Percentiles rank a stretch among this genome's conserved stretches.
Evolutionary conservation across 2,888 invertebrate species (phyloP).

Genomic region (Zonitis immaculata): DNA sequence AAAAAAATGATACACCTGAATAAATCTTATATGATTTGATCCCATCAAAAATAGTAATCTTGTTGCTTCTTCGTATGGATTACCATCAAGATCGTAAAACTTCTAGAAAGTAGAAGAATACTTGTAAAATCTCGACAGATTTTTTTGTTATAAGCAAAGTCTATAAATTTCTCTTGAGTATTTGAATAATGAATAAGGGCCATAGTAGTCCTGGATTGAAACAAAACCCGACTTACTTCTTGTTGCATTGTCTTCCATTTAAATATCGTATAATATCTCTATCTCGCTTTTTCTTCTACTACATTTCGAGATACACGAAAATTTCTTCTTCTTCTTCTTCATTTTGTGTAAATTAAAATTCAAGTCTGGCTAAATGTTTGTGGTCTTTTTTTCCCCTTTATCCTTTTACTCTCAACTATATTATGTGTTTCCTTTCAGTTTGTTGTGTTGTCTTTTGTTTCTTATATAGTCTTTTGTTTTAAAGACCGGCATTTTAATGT

Average conservation of each 20-base stretch:
- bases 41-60: background rate
- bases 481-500: slow-evolving; percentile 38
- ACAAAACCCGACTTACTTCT: slow-evolving; percentile 13
- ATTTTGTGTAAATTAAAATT: slow-evolving; percentile 41
- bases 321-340: slow-evolving; percentile 11
- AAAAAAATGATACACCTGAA: background rate
- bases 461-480: slow-evolving; percentile 40
- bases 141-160: no score
- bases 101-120: background rate
- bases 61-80: background rate
- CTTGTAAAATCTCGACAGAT: no score
- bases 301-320: no score
- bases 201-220: slow-evolving; percentile 12
- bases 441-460: slow-evolving; percentile 42
- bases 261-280: no score
- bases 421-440: slow-evolving; percentile 16
- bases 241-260: slow-evolving; percentile 26
- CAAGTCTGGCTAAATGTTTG: slow-evolving; percentile 37
- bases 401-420: background rate
- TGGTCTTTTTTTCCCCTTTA: slow-evolving; percentile 3
- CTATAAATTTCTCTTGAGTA: slow-evolving; percentile 10
- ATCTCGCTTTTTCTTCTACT: no score
- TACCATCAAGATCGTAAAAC: background rate
- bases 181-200: slow-evolving; percentile 24
- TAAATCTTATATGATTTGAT: background rate